Percentiles rank a stretch among this genome's conserved stretches.
These are phyloP conservation scores for Pelobates fuscus DNA, from an alignment of 2,113 vertebrate species.

Conservation along the genomic window DNA sequence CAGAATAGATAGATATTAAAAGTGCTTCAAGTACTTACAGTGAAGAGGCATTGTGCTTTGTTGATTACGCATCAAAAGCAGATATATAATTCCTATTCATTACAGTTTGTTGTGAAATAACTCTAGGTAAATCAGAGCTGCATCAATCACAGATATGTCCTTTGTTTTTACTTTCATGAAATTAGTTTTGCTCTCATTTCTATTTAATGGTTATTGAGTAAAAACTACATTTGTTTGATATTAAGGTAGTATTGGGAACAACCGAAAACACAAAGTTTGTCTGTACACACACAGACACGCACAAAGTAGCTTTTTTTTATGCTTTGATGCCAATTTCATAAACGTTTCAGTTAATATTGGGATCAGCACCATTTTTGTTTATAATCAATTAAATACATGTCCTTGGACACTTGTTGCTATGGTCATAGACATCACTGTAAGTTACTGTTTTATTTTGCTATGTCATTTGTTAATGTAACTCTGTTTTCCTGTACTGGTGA, in stretches of 20 bases:
- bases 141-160: constrained; percentile 36
- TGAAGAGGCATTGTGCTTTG: constrained; percentile 42
- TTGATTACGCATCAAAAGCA: constrained; percentile 42
- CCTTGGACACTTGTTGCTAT: no score
- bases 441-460: no score
- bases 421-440: no score
- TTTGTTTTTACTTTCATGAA: constrained; percentile 13
- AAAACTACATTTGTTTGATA: neutral
- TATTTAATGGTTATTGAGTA: neutral
- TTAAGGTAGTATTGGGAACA: neutral
- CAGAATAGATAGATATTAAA: constrained; percentile 32
- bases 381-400: no score
- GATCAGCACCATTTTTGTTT: no score
- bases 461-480: no score
- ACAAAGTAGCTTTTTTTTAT: no score
- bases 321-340: no score
- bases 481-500: no score
- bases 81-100: constrained; percentile 42
- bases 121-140: constrained; percentile 23
- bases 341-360: no score
- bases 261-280: neutral
- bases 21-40: constrained; percentile 32
- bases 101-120: constrained; percentile 26
- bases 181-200: no score
- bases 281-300: no score